Base-by-base conservation (phyloP, 2,797 vertebrate species). In the Pogonophryne albipinna region DNA sequence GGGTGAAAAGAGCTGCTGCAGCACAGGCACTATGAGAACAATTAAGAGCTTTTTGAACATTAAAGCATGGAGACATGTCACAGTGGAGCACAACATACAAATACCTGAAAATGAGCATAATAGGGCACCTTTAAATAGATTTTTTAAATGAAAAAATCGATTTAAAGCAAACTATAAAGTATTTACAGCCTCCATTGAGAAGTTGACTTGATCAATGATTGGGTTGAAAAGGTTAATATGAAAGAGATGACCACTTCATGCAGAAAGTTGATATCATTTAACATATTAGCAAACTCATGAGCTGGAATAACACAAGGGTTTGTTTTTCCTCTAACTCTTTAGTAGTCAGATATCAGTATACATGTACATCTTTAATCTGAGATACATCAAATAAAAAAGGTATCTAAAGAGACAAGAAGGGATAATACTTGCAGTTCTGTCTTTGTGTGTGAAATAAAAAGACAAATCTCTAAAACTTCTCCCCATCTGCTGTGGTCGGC, bases 151-250 rank as follows among this genome's bases (percentile, higher is more conserved):
- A 27, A 27, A 27, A 27, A 27, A 27, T 5, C 27, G 1, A 27
- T 27, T 27, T 27, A 27, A 27, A 27, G 4, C 27, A 4, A 27
- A 27, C 27, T 27, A 27, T 27, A 27, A 27, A 27, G 27, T 27
- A 27, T 27, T 27, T 27, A 27, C 27, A 27, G 27, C 4, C 27
- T 27, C 27, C 27, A 4, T 27, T 27, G 4, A 27, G 27, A 27
- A 4, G 4, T 27, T 27, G 4, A 27, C 27, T 5, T 5, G 27
- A 27, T 27, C 27, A 27, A 15, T 5, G 19, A 53, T 23, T n/a
- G 41, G 31, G 19, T 38, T 8, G 23, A 56, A 66, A 57, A 74
- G 51, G 73, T 66, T 76, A 47, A 67, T 16, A 17, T 62, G 61
- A 44, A 19, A 11, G 38, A 42, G 51, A 59, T 49, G 46, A 57